These are phyloP conservation scores for Sphyrna mokarran DNA, from an alignment of 2,113 vertebrate species.

Conservation along the genomic window DNA sequence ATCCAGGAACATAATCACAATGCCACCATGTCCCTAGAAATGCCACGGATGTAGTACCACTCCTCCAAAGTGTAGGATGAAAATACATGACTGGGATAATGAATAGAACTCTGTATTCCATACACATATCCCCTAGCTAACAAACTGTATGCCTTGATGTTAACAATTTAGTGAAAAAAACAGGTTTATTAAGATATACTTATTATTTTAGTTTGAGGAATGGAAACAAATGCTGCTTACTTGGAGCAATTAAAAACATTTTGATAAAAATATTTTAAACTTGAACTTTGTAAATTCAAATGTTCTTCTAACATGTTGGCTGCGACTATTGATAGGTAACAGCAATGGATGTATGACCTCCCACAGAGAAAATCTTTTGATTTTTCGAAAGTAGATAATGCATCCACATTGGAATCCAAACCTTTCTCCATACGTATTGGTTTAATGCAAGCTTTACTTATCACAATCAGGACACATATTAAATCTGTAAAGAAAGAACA, in stretches of 20 bases:
- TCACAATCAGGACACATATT: neutral
- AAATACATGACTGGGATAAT: neutral
- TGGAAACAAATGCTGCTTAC: neutral
- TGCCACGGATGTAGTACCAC: neutral
- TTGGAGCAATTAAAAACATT: neutral
- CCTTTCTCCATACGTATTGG: neutral
- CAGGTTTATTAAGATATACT: neutral
- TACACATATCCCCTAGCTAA: neutral
- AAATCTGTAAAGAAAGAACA: neutral
- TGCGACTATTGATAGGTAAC: neutral
- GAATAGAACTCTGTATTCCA: neutral
- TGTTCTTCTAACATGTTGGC: neutral
- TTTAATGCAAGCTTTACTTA: neutral
- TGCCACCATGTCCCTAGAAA: neutral
- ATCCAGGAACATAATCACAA: too few relatives aligned
- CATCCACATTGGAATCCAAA: neutral
- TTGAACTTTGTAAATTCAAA: neutral
- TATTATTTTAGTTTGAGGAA: neutral
- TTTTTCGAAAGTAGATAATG: neutral
- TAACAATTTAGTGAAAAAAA: neutral
- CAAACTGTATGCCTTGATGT: neutral
- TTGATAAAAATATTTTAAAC: neutral
- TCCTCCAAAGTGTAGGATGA: neutral
- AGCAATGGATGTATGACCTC: neutral
- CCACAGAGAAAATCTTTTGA: constrained; percentile 13